Base-by-base conservation (phyloP, 2,888 invertebrate genomes). In the Phrixothrix hirtus region DNA sequence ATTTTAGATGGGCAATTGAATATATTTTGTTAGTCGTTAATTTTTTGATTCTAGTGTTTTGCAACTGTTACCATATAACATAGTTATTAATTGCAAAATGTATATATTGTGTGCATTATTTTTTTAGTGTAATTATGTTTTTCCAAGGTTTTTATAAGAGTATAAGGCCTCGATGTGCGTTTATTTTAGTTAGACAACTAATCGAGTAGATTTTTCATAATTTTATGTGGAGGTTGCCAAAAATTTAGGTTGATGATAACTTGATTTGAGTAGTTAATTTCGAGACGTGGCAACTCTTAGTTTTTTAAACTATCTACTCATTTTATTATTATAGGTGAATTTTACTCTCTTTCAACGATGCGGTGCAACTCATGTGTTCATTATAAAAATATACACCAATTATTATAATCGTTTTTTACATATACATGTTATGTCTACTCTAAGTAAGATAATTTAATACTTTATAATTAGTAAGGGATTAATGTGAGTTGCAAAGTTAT, bases 281-380 rank as follows among this genome's bases (percentile, higher is more conserved):
- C n/a, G n/a, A n/a, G n/a, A n/a, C n/a, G n/a, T n/a, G n/a, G n/a
- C n/a, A n/a, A n/a, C n/a, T n/a, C n/a, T n/a, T n/a, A n/a, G n/a
- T n/a, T n/a, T n/a, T n/a, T n/a, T n/a, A n/a, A n/a, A n/a, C n/a
- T n/a, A n/a, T n/a, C n/a, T n/a, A n/a, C n/a, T n/a, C n/a, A n/a
- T n/a, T n/a, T n/a, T n/a, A 26, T 26, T 13, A 41, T 41, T 41
- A 27, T 11, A 7, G 12, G 17, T 25, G 14, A 29, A 13, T 14
- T 35, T 16, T 36, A 36, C 27, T 44, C 37, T 37, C 37, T 46
- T 36, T 37, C 37, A 46, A 46, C 15, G 29, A 30, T 37, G 48
- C 51, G 55, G 56, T 53, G 60, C 57, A 58, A 57, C 55, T 59
- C 49, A 60, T 53, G 58, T 53, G 53, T 54, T 58, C 53, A 60